phyloP scores from a whole-genome alignment of 2,888 invertebrate species.

The Tricholauxania praeusta region DNA sequence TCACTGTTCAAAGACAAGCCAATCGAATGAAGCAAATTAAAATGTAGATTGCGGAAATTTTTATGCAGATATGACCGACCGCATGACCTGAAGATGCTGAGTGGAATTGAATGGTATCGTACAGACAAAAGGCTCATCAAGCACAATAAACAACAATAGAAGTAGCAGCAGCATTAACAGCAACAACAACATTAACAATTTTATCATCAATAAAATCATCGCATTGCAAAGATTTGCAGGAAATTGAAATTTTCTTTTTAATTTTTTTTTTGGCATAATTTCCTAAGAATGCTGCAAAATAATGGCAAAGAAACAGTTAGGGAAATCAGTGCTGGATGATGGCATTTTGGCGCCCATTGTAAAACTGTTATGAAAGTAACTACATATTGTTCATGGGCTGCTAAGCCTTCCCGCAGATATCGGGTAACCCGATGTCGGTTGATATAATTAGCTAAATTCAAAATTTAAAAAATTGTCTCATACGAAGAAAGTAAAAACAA shows the following conservation, averaged over 20 bases:
- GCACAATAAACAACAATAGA: not conserved
- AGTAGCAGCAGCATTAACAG: not conserved
- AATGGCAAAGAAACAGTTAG: too few species aligned
- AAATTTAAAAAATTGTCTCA: too few species aligned
- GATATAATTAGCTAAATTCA: too few species aligned
- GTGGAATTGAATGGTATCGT: not conserved
- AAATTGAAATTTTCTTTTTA: not conserved
- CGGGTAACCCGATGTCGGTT: too few species aligned
- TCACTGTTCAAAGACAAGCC: too few species aligned
- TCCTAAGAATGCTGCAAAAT: too few species aligned
- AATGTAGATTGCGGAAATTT: slow-evolving; percentile 14
- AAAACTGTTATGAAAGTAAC: too few species aligned
- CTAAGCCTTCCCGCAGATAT: too few species aligned
- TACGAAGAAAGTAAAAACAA: too few species aligned
- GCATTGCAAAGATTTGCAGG: not conserved
- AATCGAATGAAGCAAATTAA: slow-evolving; percentile 8
- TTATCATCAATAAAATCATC: slow-evolving; percentile 1
- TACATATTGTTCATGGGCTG: too few species aligned
- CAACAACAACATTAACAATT: not conserved
- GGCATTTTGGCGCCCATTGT: too few species aligned
- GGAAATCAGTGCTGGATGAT: too few species aligned
- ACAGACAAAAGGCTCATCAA: not conserved
- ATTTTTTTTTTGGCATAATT: not conserved
- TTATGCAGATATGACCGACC: not conserved
- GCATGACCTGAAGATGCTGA: slow-evolving; percentile 8